Evolutionary conservation across 2,113 vertebrate genomes (phyloP).

Genomic region (Chamaetylas fuelleborni): DNA sequence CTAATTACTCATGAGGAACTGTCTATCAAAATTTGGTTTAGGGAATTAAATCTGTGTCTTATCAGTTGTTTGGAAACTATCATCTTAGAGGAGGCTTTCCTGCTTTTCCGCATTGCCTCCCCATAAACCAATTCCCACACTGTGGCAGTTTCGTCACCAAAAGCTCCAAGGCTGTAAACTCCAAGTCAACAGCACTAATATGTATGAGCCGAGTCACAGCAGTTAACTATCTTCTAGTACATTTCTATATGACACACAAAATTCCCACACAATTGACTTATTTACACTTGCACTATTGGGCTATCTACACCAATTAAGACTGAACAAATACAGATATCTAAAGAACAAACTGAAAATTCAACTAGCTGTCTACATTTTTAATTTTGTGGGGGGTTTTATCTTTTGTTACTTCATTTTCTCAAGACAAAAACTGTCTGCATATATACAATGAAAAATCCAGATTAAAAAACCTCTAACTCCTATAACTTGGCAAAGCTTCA

Average conservation of each 20-base stretch:
- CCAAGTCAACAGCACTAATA: neutral
- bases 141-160: neutral
- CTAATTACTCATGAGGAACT: neutral
- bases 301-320: neutral
- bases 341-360: neutral
- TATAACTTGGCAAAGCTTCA: neutral
- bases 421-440: neutral
- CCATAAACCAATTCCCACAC: neutral
- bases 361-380: neutral
- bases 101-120: neutral
- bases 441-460: neutral
- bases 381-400: fast-evolving
- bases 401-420: neutral
- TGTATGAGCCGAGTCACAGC: neutral
- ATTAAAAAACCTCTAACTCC: neutral
- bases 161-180: neutral
- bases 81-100: neutral
- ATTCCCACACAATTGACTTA: neutral
- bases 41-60: neutral
- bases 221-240: neutral
- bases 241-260: neutral
- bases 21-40: neutral
- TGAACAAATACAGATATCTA: neutral
- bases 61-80: neutral
- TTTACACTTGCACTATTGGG: neutral